Conservation (phyloP, 1,140 invertebrate genomes). For the Platorchestia sp. region DNA sequence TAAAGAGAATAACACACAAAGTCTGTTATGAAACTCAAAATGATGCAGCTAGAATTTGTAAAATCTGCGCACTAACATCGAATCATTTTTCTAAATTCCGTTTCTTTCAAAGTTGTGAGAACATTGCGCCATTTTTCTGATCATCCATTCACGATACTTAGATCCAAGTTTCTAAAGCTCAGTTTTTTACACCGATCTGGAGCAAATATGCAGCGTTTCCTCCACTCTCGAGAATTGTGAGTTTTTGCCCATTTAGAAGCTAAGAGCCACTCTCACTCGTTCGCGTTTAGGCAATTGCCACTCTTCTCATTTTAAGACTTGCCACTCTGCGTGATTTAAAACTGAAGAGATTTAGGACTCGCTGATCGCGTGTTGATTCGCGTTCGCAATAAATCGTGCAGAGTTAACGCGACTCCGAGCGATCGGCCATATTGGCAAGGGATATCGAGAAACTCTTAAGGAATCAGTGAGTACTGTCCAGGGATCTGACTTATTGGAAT, state of each 20-base stretch:
- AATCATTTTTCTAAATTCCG: neutral
- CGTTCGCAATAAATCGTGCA: neutral
- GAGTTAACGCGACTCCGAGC: neutral
- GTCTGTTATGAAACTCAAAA: neutral
- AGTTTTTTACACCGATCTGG: neutral
- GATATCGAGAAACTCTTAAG: neutral
- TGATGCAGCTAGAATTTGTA: neutral
- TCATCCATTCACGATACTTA: neutral
- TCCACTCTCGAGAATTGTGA: neutral
- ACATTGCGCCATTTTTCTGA: neutral
- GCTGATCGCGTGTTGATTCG: neutral
- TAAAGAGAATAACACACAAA: neutral
- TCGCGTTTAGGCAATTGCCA: neutral
- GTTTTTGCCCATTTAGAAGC: neutral
- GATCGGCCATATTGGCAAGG: conserved; percentile 20
- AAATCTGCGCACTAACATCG: neutral
- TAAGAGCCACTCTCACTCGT: neutral
- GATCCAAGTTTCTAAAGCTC: neutral
- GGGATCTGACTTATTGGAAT: conserved; percentile 5
- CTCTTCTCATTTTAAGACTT: neutral
- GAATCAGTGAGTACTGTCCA: neutral
- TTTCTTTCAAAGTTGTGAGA: neutral
- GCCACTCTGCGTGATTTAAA: conserved; percentile 13
- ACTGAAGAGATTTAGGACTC: neutral
- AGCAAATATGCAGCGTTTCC: neutral